A percentile compares a stretch with the other conserved stretches of the same genome.
phyloP scores from a whole-genome alignment of 2,797 vertebrate species.

The Agapornis canus region DNA sequence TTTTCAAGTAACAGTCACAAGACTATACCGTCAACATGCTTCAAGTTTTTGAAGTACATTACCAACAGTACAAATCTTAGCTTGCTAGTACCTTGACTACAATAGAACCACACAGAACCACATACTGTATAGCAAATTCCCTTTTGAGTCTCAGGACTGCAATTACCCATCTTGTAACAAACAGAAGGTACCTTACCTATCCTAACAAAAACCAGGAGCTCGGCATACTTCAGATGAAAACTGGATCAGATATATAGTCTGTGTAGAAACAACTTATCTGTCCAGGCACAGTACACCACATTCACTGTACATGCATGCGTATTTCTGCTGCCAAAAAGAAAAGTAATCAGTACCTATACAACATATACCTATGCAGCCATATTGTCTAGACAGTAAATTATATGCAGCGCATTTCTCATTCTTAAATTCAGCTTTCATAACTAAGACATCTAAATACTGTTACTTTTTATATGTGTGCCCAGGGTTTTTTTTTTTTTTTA shows the following conservation, averaged over 20 bases:
- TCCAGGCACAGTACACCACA: not conserved
- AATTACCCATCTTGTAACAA: not conserved
- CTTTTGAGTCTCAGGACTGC: not conserved
- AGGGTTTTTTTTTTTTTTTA: not conserved
- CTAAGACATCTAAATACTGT: not conserved
- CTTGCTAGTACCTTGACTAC: not conserved
- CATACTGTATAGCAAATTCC: not conserved
- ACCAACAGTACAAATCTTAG: not conserved
- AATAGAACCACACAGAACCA: accelerated
- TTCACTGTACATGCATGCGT: not conserved
- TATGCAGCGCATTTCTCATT: not conserved
- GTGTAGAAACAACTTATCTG: not conserved
- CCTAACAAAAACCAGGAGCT: not conserved
- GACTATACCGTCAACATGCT: not conserved
- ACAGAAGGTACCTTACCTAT: not conserved
- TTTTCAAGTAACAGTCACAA: not conserved
- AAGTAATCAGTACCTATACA: not conserved
- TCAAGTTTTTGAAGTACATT: not conserved
- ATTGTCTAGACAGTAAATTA: not conserved
- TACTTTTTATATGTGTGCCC: not conserved
- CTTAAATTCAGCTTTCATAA: not conserved
- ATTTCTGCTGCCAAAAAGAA: not conserved
- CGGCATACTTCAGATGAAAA: not conserved
- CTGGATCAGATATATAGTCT: not conserved
- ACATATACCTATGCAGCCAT: not conserved